Conservation (phyloP, 2,113 vertebrate genomes). For the Platycercus adscitus region DNA sequence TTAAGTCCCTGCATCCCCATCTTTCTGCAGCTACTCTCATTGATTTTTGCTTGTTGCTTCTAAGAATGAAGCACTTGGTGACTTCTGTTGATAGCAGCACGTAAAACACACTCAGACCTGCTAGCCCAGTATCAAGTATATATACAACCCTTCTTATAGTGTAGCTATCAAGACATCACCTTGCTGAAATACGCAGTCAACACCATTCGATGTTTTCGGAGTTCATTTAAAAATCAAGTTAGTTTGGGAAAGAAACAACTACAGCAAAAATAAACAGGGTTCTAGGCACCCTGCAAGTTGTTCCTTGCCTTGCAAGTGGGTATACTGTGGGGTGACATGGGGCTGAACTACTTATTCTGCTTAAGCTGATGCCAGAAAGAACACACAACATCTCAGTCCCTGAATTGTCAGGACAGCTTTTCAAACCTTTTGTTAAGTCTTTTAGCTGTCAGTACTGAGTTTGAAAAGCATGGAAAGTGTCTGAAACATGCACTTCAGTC, state of each 20-base stretch:
- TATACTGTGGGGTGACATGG: accelerated
- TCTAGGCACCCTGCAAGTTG: not conserved
- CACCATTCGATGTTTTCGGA: not conserved
- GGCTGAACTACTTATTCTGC: not conserved
- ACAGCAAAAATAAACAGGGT: accelerated
- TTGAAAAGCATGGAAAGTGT: not conserved
- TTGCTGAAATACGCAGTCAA: not conserved
- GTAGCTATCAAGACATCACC: accelerated
- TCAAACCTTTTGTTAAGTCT: not conserved
- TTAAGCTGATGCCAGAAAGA: not conserved
- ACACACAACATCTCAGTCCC: not conserved
- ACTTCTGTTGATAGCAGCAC: not conserved
- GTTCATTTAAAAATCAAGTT: accelerated
- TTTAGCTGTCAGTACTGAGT: accelerated
- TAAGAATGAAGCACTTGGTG: not conserved
- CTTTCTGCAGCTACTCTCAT: not conserved
- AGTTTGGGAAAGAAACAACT: not conserved
- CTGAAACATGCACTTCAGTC: accelerated
- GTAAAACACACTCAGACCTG: not conserved
- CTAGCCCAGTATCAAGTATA: accelerated
- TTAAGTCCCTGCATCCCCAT: not conserved
- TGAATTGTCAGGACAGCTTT: not conserved
- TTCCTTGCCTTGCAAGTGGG: not conserved
- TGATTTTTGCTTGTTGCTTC: not conserved
- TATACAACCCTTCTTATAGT: accelerated